Base-by-base conservation (phyloP, 2,113 vertebrate species). In the Laticauda laticaudata region DNA sequence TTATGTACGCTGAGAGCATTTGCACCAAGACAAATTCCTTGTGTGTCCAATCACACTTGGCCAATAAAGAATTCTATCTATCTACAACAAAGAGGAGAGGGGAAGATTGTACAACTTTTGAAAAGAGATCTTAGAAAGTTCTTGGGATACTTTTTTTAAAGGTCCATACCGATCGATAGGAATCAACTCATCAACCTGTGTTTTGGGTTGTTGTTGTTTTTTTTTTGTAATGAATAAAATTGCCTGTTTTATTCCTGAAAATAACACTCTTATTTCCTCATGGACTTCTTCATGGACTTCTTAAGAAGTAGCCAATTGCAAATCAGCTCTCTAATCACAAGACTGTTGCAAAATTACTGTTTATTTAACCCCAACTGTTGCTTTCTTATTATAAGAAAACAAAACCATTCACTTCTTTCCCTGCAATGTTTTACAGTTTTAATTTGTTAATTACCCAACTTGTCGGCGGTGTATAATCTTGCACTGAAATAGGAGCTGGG, bases 341-440 rank as follows among this genome's bases (percentile, higher is more conserved):
- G 91, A 48, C 23, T 90, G 94, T 89, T 88, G 91, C 95, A 96
- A 96, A 57, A 96, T 96, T 92, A 94, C 61, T 92, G 91, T 95
- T 95, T 96, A 94, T 93, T 91, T 93, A 93, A 93, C 90, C 43
- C 93, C 12, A 51, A 53, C 90, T 15, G 90, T 93, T 92, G 93
- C 85, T 90, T 89, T 34, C 88, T 95, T 90, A 90, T 91, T 1
- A 0, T n/a, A 1, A 93, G 92, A 91, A 95, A 95, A 85, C 94
- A 56, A 69, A 61, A 23, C 64, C 29, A 56, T 7, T 86, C 81
- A 0, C 89, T 93, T 90, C 90, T 18, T 88, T 34, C 86, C 3
- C 86, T 20, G 90, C 5, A 24, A 39, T 23, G 34, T 90, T 92
- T 90, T 89, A 89, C 59, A 91, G 91, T 48, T 54, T 26, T 55